Percentiles rank a stretch among this genome's conserved stretches.
phyloP scores from a whole-genome alignment of 2,797 vertebrate species.

The Macropus fuliginosus region DNA sequence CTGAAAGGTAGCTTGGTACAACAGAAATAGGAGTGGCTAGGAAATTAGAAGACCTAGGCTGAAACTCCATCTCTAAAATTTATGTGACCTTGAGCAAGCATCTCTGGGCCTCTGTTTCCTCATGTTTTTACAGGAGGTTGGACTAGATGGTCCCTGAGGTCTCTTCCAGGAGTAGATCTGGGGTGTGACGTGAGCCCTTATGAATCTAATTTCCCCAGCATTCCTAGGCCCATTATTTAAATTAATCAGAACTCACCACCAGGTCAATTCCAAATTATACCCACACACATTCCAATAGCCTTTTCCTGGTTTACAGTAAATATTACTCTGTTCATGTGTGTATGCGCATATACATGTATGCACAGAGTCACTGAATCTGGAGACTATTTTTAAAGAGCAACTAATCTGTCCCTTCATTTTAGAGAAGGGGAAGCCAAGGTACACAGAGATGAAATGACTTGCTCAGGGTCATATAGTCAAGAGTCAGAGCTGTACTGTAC shows the following conservation, averaged over 20 bases:
- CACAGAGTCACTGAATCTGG: not conserved
- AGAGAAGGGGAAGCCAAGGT: not conserved
- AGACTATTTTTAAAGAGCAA: not conserved
- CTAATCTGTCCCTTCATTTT: not conserved
- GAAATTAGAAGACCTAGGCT: not conserved
- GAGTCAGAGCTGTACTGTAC: not conserved
- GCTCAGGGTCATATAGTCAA: not conserved
- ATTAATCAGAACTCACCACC: not conserved
- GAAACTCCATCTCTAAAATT: not conserved
- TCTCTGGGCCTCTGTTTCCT: not conserved
- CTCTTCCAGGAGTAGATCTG: not conserved
- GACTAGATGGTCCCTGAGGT: not conserved
- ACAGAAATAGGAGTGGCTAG: not conserved
- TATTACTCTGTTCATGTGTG: not conserved
- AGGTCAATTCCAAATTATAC: no score
- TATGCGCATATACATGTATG: not conserved
- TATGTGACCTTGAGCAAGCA: not conserved
- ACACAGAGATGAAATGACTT: not conserved
- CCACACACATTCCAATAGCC: fast-evolving
- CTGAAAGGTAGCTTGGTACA: not conserved
- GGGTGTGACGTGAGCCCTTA: not conserved
- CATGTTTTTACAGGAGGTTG: not conserved
- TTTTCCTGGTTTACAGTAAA: not conserved
- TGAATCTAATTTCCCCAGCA: not conserved
- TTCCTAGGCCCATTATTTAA: not conserved